A percentile compares a stretch with the other conserved stretches of the same genome.
Evolutionary conservation across 2,113 vertebrate species (phyloP).

Genomic region (Neodontobutis hainanensis): DNA sequence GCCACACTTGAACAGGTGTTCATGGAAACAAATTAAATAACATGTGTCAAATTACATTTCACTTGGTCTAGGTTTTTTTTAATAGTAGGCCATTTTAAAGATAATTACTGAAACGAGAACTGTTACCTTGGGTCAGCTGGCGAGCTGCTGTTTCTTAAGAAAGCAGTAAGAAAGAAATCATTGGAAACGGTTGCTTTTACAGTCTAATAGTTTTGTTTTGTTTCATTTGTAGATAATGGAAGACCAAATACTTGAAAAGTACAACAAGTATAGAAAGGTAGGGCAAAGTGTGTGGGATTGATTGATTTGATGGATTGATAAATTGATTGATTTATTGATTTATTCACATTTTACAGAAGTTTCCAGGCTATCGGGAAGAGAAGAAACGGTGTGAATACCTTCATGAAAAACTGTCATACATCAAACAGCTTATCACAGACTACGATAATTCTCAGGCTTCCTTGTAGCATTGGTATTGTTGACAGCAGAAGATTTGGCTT

Average conservation of each 20-base stretch:
- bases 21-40: not conserved
- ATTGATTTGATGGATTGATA: not conserved
- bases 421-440: conserved; percentile 83
- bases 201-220: conserved; percentile 13
- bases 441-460: conserved; percentile 75
- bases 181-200: not conserved
- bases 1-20: conserved; percentile 5
- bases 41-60: not conserved
- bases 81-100: not conserved
- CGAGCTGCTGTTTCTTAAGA: not conserved
- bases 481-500: not conserved
- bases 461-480: conserved; percentile 47
- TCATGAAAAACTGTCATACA: conserved; percentile 87
- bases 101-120: not conserved
- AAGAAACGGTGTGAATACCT: conserved; percentile 85
- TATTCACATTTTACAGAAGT: conserved; percentile 70
- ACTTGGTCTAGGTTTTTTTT: not conserved
- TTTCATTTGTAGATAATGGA: conserved; percentile 76
- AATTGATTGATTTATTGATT: not conserved
- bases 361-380: conserved; percentile 84
- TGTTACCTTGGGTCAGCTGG: not conserved
- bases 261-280: conserved; percentile 85
- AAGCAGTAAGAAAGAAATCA: not conserved
- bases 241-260: conserved; percentile 85
- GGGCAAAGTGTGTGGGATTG: conserved; percentile 3